Evolutionary conservation across 2,888 invertebrate species (phyloP).

Genomic region (Drosophila macrospina): DNA sequence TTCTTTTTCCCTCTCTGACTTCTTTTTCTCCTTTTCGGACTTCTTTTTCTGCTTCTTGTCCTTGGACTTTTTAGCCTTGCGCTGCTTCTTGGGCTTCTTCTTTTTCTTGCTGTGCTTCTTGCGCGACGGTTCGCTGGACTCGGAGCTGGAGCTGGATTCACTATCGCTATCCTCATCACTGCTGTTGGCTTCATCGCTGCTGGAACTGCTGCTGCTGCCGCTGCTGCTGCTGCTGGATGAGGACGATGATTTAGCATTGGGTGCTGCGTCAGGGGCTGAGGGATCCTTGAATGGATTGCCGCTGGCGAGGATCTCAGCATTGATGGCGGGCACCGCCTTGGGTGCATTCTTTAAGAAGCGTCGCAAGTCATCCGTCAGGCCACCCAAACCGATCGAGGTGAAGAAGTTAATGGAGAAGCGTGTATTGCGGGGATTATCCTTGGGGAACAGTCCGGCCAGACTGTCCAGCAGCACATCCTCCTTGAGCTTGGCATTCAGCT

Average conservation of each 20-base stretch:
- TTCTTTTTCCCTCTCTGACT: conserved; percentile 41
- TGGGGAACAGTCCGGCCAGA: conserved; percentile 96
- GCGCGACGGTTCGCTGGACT: conserved; percentile 54
- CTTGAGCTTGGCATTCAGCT: conserved; percentile 95
- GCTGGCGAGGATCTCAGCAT: conserved; percentile 82
- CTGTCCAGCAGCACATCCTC: conserved; percentile 94
- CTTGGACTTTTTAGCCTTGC: conserved; percentile 46
- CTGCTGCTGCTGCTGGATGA: conserved; percentile 55
- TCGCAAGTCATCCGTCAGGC: conserved; percentile 96
- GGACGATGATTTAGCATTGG: conserved; percentile 27
- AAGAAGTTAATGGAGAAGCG: conserved; percentile 99
- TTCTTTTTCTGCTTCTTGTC: conserved; percentile 46
- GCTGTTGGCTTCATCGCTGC: conserved; percentile 45
- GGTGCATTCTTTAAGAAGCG: conserved; percentile 91
- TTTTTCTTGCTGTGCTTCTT: conserved; percentile 53
- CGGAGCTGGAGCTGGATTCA: conserved; percentile 58
- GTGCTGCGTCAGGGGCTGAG: conserved; percentile 45
- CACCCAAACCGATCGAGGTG: conserved; percentile 98
- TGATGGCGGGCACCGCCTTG: conserved; percentile 83
- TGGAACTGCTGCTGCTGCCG: conserved; percentile 48
- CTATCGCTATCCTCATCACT: conserved; percentile 63
- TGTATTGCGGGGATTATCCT: conserved; percentile 98
- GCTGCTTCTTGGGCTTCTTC: conserved; percentile 46
- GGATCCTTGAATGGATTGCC: conserved; percentile 70
- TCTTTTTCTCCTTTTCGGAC: conserved; percentile 36